These are phyloP conservation scores for Gnathonemus echidnorhynchus DNA, from an alignment of 2,113 vertebrate genomes.

Conservation along the genomic window DNA sequence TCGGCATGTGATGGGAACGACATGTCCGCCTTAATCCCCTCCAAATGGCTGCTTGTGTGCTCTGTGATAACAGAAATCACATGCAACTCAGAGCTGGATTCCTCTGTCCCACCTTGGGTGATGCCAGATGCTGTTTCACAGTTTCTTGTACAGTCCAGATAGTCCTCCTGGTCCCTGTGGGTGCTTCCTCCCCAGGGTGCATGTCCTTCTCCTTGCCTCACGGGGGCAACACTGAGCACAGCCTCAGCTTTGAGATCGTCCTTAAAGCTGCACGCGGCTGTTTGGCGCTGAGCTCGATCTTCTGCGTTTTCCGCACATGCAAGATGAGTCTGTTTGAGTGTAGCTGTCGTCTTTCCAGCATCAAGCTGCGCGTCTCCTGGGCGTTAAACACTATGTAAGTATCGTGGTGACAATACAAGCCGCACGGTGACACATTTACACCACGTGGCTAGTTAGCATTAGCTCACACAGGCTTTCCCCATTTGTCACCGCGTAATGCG, in stretches of 20 bases:
- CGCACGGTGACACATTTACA: not conserved
- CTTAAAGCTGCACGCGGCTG: not conserved
- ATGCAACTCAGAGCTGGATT: conserved; percentile 10
- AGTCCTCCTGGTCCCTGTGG: conserved; percentile 10
- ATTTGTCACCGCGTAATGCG: not conserved
- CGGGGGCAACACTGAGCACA: not conserved
- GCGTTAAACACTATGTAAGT: not conserved
- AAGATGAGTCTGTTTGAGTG: not conserved
- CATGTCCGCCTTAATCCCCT: not conserved
- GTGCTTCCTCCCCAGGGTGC: not conserved
- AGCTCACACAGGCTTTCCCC: not conserved
- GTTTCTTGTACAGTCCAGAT: conserved; percentile 2
- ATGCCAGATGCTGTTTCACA: conserved; percentile 16
- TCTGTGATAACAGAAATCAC: not conserved
- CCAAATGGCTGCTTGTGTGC: not conserved
- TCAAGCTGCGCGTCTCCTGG: not conserved
- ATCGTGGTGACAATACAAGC: not conserved
- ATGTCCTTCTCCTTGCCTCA: not conserved
- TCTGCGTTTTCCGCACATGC: not conserved
- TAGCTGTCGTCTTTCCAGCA: not conserved
- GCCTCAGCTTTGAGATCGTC: not conserved
- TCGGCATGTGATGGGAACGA: not conserved
- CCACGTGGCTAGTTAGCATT: not conserved
- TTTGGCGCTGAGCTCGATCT: not conserved
- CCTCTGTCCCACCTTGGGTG: conserved; percentile 18